Base-by-base conservation (phyloP, 2,113 vertebrate genomes). In the Dermatemys mawii region DNA sequence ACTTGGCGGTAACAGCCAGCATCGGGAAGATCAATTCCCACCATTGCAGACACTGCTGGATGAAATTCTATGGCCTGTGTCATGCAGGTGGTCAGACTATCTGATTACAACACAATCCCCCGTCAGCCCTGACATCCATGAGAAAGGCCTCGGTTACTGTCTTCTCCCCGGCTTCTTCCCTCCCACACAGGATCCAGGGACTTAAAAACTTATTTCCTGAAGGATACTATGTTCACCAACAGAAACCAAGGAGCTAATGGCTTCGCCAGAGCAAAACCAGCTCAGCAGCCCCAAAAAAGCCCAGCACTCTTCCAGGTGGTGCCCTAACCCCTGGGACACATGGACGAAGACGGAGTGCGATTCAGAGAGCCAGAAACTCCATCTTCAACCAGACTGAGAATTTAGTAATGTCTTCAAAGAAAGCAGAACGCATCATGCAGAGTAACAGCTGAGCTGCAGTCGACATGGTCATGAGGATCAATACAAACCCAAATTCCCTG, bases 201-300 rank as follows among this genome's bases (percentile, higher is more conserved):
- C 51, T 75, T 19, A 8, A 81, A 38, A 78, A 13, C 54, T 32
- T 21, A 14, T n/a, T 12, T 49, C 13, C 32, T 38, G 22, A 41
- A 35, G 16, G 89, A 84, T 1, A 1, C n/a, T 44, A 67, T 11
- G 19, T 70, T 38, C 63, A 22, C 22, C 27, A 88, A 46, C 19
- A 26, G 81, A 70, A 91, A 80, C 8, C 67, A 3, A 67, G 49
- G 63, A 5, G 35, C 51, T 86, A 75, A 44, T 48, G 86, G 50
- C 38, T 0, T 2, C 29, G 5, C 24, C 48, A 0, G 0, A 14
- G 32, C 75, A 17, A 82, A n/a, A 60, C 44, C 4, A 38, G 35
- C 78, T 38, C 76, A 13, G 24, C 4, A 2, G 49, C 41, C 5
- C 78, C 26, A 13, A 7, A 24, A 41, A 38, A 17, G 27, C 26